Evolutionary conservation across 1,140 invertebrate species (phyloP), one percentile per base, ranked within the genome.

Genomic region (Drosophila erecta): DNA sequence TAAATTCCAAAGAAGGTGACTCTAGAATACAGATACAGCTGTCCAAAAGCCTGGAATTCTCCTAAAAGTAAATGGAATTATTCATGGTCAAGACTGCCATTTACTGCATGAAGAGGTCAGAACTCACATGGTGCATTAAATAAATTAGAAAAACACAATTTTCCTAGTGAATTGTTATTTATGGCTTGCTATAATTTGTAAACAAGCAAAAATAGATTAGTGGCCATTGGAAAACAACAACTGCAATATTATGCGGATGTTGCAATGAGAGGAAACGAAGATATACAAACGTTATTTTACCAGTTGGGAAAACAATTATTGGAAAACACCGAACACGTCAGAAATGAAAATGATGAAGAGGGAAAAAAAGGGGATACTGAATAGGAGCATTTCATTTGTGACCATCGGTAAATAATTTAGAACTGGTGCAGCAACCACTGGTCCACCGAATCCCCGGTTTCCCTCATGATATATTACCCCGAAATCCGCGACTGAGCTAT

Each of bases 391-490:
- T 75, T 56, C 49, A 76, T 67, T 76, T 69, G 72, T 8, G 74
- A 72, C 10, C 49, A 59, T 38, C 24, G 62, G 62, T 69, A 76
- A 76, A 76, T 76, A 76, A 76, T 76, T 76, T 55, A 61, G 41
- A 30, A 6, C 17, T 57, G 50, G 44, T 20, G 69, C 72, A 75
- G 17, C 20, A 27, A 49, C 70, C 47, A 50, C 24, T 50, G 5
- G 7, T 6, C 54, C 49, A 27, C 50, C 46, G 22, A 65, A 55
- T 43, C 38, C 44, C 64, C 17, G 6, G 4, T 47, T 17, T 22
- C 12, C 43, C 47, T 12, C 38, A 38, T 66, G 47, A 69, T 46
- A 69, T 22, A 67, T 67, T 55, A 24, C 57, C 17, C 49, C 24
- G 17, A 55, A 67, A 40, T 67, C 41, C 35, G n/a, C 24, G 41